phyloP scores from a whole-genome alignment of 2,113 vertebrate species.

The Dicaeum eximium region DNA sequence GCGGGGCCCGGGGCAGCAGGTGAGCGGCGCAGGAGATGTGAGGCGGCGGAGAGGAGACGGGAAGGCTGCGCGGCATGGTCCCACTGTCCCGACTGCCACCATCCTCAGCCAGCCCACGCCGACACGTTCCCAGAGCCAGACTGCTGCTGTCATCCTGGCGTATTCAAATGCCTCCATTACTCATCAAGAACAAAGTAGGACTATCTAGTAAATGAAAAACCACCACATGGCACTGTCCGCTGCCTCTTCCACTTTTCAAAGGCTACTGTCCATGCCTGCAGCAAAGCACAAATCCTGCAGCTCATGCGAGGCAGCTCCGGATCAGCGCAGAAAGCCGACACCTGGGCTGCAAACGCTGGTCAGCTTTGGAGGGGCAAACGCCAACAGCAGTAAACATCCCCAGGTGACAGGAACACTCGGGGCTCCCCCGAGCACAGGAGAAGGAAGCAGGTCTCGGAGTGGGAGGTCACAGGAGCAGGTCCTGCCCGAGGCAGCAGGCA shows the following conservation, averaged over 20 bases:
- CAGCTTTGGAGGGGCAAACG: neutral
- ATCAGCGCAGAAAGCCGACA: neutral
- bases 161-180: conserved; percentile 43
- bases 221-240: conserved; percentile 21
- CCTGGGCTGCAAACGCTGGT: neutral
- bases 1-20: neutral
- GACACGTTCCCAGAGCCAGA: conserved; percentile 35
- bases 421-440: neutral
- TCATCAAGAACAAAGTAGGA: conserved; percentile 41
- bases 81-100: neutral
- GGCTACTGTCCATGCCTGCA: conserved; percentile 7
- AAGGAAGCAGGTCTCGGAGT: neutral
- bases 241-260: conserved; percentile 4
- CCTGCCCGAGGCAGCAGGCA: neutral
- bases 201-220: conserved; percentile 14
- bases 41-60: neutral
- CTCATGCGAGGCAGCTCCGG: neutral
- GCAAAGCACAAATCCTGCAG: neutral
- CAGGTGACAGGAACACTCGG: no score
- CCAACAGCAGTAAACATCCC: neutral
- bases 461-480: neutral
- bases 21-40: neutral
- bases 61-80: neutral
- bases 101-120: conserved; percentile 14
- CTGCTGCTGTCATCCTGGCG: conserved; percentile 30